Conservation (phyloP, 2,888 invertebrate genomes). For the Xestia rhomboidea region DNA sequence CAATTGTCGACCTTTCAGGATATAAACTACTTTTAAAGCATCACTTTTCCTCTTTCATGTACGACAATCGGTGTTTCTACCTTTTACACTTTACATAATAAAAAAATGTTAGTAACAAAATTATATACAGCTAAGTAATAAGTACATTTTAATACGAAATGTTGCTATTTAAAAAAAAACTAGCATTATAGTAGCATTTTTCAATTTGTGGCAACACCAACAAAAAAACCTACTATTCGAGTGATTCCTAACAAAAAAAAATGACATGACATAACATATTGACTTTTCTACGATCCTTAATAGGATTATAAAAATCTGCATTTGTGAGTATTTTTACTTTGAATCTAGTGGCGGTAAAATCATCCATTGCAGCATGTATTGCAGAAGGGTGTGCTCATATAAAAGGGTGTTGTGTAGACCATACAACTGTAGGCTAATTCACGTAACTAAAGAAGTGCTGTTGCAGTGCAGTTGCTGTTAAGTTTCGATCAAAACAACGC, state of each 20-base stretch:
- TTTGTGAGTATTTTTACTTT: neutral
- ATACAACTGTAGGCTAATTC: no score
- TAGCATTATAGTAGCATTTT: constrained; percentile 52
- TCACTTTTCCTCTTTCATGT: constrained; percentile 13
- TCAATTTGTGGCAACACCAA: constrained; percentile 43
- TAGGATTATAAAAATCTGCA: neutral
- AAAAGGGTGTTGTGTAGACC: no score
- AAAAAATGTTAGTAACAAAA: constrained; percentile 49
- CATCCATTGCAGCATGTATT: neutral
- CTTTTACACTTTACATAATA: constrained; percentile 52
- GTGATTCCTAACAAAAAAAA: neutral
- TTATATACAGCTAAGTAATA: constrained; percentile 58
- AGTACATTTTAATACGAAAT: constrained; percentile 67
- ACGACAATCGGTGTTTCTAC: constrained; percentile 29
- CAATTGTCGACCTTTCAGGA: constrained; percentile 19
- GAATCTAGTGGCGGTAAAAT: neutral
- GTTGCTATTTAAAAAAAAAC: constrained; percentile 48
- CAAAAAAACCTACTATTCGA: constrained; percentile 6
- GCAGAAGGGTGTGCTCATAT: neutral
- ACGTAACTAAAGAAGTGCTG: no score
- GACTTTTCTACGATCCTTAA: neutral
- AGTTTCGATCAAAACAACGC: no score
- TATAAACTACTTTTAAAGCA: constrained; percentile 55
- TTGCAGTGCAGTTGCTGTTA: no score
- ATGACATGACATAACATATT: neutral